phyloP scores from a whole-genome alignment of 2,888 invertebrate species.

The Nomada hirtipes region DNA sequence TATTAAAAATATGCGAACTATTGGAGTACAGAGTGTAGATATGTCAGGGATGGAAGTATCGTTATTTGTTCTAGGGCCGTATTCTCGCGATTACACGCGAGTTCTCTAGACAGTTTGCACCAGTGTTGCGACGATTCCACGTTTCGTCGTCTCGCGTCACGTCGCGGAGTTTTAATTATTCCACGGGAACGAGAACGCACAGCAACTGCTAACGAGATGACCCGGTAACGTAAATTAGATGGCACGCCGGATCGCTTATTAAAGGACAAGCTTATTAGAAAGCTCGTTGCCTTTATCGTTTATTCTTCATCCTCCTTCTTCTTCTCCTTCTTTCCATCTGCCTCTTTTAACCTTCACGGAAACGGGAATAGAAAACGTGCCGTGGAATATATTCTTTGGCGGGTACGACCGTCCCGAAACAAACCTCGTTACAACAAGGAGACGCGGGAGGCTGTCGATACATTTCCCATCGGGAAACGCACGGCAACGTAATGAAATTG shows the following conservation, averaged over 20 bases:
- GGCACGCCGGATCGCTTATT: slow-evolving; percentile 49
- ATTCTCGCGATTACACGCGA: slow-evolving; percentile 1
- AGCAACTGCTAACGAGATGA: slow-evolving; percentile 55
- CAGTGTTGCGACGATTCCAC: slow-evolving; percentile 9
- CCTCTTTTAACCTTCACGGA: not conserved
- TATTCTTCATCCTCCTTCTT: too few species aligned
- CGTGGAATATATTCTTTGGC: slow-evolving; percentile 44
- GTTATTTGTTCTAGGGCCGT: not conserved
- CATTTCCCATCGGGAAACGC: slow-evolving; percentile 14
- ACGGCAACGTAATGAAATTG: slow-evolving; percentile 19
- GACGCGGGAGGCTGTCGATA: not conserved
- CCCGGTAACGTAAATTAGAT: slow-evolving; percentile 57
- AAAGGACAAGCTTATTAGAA: slow-evolving; percentile 59
- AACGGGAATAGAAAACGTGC: slow-evolving; percentile 50
- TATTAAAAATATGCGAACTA: too few species aligned
- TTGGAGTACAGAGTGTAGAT: not conserved
- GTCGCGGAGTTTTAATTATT: slow-evolving; percentile 59
- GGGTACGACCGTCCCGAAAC: slow-evolving; percentile 5
- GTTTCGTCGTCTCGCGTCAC: slow-evolving; percentile 34
- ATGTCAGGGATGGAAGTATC: too few species aligned
- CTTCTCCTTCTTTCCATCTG: not conserved
- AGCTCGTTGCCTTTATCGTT: slow-evolving; percentile 43
- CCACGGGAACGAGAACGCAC: slow-evolving; percentile 30
- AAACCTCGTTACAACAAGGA: slow-evolving; percentile 26
- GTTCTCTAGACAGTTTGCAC: not conserved